A percentile compares a stretch with the other conserved stretches of the same genome.
These are phyloP conservation scores for Corydoras maculifer DNA, from an alignment of 2,113 vertebrate species.

Conservation along the genomic window DNA sequence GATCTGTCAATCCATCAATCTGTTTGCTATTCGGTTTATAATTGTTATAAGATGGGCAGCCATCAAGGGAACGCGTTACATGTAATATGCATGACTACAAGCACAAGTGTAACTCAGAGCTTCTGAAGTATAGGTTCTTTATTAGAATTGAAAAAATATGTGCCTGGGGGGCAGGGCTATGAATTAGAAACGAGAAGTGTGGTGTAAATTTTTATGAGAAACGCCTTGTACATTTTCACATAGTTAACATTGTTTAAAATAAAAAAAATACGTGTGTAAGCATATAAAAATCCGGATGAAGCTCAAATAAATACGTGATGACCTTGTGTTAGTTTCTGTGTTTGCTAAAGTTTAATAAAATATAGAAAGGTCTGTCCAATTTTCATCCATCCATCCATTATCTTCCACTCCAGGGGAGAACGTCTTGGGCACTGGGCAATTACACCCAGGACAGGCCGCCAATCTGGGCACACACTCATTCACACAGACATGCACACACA, in stretches of 20 bases:
- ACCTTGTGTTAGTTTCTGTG: too few species aligned
- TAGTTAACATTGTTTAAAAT: conserved; percentile 86
- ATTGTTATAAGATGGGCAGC: conserved; percentile 82
- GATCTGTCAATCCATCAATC: conserved; percentile 85
- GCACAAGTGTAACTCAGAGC: conserved; percentile 72
- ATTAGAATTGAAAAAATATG: conserved; percentile 99
- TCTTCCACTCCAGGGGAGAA: too few species aligned
- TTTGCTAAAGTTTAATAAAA: too few species aligned
- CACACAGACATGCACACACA: too few species aligned
- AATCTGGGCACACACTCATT: too few species aligned
- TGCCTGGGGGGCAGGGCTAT: conserved; percentile 84
- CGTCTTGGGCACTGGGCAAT: too few species aligned
- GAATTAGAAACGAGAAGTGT: conserved; percentile 91
- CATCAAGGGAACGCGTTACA: conserved; percentile 62
- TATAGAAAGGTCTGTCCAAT: too few species aligned
- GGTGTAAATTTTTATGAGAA: conserved; percentile 86
- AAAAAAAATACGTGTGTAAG: conserved; percentile 69
- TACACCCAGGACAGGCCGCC: too few species aligned
- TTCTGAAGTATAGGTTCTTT: conserved; percentile 90
- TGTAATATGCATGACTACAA: conserved; percentile 85
- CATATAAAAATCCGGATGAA: conserved; percentile 60
- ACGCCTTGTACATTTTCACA: conserved; percentile 86
- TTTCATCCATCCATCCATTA: too few species aligned
- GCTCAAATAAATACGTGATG: conserved; percentile 49
- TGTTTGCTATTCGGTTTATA: conserved; percentile 78